Conservation (phyloP, 2,888 invertebrate genomes). For the Troides aeacus region DNA sequence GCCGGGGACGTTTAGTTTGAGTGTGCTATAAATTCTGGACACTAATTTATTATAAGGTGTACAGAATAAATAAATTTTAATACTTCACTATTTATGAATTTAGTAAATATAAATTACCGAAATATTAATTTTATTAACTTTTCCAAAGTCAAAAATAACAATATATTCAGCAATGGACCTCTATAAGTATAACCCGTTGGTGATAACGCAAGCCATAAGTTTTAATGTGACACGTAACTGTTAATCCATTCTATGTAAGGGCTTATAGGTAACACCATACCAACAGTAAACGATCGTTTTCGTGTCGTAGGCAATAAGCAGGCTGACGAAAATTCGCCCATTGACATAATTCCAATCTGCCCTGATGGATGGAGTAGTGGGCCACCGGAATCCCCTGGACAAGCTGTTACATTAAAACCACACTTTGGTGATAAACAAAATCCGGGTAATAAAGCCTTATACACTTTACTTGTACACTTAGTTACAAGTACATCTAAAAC, state of each 20-base stretch:
- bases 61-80: too few relatives aligned
- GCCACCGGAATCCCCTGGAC: slow-evolving; percentile 21
- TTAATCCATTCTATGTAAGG: slow-evolving; percentile 23
- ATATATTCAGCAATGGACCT: too few relatives aligned
- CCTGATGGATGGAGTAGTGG: slow-evolving; percentile 19
- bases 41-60: too few relatives aligned
- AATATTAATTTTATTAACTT: too few relatives aligned
- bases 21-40: too few relatives aligned
- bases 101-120: too few relatives aligned
- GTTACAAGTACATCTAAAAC: slow-evolving; percentile 4
- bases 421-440: slow-evolving; percentile 12
- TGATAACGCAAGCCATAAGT: too few relatives aligned
- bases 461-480: not conserved
- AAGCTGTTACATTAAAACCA: not conserved
- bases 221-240: not conserved
- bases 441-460: not conserved
- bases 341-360: slow-evolving; percentile 7
- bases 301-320: not conserved
- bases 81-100: too few relatives aligned
- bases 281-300: not conserved
- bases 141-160: too few relatives aligned
- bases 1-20: too few relatives aligned
- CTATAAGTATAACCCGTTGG: too few relatives aligned
- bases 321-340: not conserved
- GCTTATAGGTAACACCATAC: slow-evolving; percentile 1